Conservation (phyloP, 92 coral and sea anemone genomes). For the Zoanthus sociatus region DNA sequence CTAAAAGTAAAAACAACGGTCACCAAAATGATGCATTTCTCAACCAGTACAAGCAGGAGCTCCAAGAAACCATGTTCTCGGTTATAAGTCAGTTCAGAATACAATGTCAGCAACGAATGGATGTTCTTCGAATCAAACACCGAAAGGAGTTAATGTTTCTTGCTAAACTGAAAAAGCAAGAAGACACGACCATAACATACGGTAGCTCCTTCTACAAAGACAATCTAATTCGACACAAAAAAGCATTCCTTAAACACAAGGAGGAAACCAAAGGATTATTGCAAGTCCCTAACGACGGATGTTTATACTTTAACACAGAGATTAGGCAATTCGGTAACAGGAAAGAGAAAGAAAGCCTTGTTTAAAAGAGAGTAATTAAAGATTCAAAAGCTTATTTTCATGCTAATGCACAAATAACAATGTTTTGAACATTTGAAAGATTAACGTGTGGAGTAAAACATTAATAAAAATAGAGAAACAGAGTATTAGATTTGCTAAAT, state of each 20-base stretch:
- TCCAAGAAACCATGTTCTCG: conserved; percentile 6
- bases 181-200: not conserved
- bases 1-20: not conserved
- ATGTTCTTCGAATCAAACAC: conserved; percentile 30
- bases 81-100: conserved; percentile 20
- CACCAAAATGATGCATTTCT: not conserved
- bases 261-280: not conserved
- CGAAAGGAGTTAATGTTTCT: conserved; percentile 16
- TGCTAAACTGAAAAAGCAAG: conserved; percentile 29
- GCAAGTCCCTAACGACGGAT: not conserved
- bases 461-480: no score
- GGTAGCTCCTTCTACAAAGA: conserved; percentile 6
- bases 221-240: not conserved
- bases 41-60: conserved; percentile 21
- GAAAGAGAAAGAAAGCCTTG: conserved; percentile 38
- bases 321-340: not conserved
- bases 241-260: not conserved
- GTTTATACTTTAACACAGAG: not conserved
- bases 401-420: no score
- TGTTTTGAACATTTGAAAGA: no score
- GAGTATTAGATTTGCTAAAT: no score
- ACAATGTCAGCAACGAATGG: conserved; percentile 11
- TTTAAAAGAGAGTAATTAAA: not conserved
- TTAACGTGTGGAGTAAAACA: no score
- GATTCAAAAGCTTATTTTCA: no score